These are phyloP conservation scores for Lycia hirtaria DNA, from an alignment of 2,888 invertebrate genomes.

Conservation along the genomic window DNA sequence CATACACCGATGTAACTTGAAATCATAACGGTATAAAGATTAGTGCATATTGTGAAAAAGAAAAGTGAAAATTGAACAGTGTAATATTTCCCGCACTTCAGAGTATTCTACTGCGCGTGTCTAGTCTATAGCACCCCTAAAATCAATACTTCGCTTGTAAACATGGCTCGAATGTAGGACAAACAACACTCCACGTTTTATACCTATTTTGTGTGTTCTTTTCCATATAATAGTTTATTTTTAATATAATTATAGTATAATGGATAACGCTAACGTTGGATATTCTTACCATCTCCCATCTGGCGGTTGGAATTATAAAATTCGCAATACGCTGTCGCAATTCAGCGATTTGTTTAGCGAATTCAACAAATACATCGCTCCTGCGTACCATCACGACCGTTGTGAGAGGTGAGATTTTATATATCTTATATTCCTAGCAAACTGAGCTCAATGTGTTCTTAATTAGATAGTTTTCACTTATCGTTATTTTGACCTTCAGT, in stretches of 20 bases:
- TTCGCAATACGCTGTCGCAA: constrained; percentile 92
- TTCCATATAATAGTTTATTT: constrained; percentile 40
- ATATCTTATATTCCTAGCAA: neutral
- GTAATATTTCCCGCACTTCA: constrained; percentile 23
- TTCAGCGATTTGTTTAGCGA: constrained; percentile 98
- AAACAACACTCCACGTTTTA: constrained; percentile 57
- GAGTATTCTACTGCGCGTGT: constrained; percentile 33
- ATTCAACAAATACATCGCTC: constrained; percentile 97
- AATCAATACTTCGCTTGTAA: constrained; percentile 70
- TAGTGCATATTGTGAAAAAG: too few species aligned
- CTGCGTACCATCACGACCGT: constrained; percentile 98
- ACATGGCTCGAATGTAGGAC: constrained; percentile 72
- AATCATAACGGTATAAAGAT: too few species aligned
- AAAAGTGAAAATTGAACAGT: neutral
- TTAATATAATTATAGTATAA: constrained; percentile 47
- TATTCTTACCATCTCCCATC: constrained; percentile 94
- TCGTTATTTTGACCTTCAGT: too few species aligned
- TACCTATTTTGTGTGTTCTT: constrained; percentile 65
- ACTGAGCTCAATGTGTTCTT: too few species aligned
- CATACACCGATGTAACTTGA: too few species aligned
- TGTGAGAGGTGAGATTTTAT: constrained; percentile 91
- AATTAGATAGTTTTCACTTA: too few species aligned
- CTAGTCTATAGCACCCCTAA: constrained; percentile 27
- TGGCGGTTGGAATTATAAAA: constrained; percentile 90
- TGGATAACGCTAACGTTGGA: constrained; percentile 89